phyloP scores from a whole-genome alignment of 2,888 invertebrate species.

The Hymenopus coronatus region DNA sequence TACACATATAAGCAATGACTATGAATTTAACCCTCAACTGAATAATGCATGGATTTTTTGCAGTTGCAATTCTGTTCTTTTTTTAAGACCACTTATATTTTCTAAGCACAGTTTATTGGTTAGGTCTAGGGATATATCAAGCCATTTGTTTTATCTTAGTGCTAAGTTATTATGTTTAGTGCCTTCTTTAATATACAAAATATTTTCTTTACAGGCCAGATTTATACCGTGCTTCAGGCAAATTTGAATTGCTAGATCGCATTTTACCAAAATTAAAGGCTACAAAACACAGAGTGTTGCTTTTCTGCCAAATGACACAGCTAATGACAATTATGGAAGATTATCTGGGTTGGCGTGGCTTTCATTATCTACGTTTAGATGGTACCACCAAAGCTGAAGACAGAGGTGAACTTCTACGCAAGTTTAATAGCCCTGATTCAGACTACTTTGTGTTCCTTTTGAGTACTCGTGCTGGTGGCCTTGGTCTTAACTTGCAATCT shows the following conservation, averaged over 20 bases:
- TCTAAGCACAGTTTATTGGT: too few species aligned
- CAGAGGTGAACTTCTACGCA: conserved; percentile 54
- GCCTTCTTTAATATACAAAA: too few species aligned
- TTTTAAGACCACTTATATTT: too few species aligned
- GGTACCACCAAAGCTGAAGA: conserved; percentile 63
- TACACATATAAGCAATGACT: too few species aligned
- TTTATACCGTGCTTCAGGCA: conserved; percentile 58
- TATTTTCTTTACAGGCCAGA: conserved; percentile 45
- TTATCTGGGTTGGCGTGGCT: conserved; percentile 55
- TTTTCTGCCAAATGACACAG: conserved; percentile 66
- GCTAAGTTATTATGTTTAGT: too few species aligned
- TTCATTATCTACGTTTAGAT: conserved; percentile 57
- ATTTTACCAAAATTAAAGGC: conserved; percentile 59
- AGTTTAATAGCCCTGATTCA: conserved; percentile 52
- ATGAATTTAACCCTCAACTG: too few species aligned
- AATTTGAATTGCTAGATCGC: conserved; percentile 62
- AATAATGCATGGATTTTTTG: too few species aligned
- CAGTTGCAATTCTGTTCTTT: too few species aligned
- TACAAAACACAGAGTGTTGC: conserved; percentile 55
- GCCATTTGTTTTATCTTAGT: too few species aligned
- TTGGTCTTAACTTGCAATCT: conserved; percentile 62
- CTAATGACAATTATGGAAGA: conserved; percentile 64
- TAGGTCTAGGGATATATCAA: too few species aligned
- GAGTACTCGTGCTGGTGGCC: conserved; percentile 60
- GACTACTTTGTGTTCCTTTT: conserved; percentile 60